These are phyloP conservation scores for Oscheius sp. DNA, from an alignment of 2,888 invertebrate species.

Conservation along the genomic window DNA sequence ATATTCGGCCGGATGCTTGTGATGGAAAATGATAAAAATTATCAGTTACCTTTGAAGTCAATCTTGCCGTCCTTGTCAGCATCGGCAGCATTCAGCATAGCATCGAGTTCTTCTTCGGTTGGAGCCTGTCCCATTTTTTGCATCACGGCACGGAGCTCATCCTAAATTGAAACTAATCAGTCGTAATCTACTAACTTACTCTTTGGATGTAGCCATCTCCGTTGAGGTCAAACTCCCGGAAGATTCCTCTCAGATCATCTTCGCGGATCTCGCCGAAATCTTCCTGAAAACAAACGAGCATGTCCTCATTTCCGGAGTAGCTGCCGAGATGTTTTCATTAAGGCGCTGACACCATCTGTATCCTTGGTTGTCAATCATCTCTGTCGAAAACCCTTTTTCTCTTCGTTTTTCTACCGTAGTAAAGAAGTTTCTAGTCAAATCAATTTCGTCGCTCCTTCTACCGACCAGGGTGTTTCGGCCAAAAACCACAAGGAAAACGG, in stretches of 20 bases:
- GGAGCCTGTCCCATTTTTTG: conserved; percentile 73
- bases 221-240: conserved; percentile 72
- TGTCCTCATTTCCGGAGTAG: conserved; percentile 1
- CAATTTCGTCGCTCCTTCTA: conserved; percentile 12
- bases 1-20: too few relatives aligned
- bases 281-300: conserved; percentile 38
- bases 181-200: conserved; percentile 34
- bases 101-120: conserved; percentile 71
- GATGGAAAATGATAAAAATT: too few relatives aligned
- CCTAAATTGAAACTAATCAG: conserved; percentile 43
- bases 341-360: background rate
- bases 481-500: conserved; percentile 15
- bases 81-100: conserved; percentile 73
- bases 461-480: background rate
- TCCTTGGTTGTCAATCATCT: conserved; percentile 5
- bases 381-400: background rate
- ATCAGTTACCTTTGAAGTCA: conserved; percentile 64
- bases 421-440: conserved; percentile 3
- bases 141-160: conserved; percentile 72
- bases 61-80: conserved; percentile 72
- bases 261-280: conserved; percentile 70
- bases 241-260: conserved; percentile 71
- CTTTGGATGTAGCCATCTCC: conserved; percentile 72
- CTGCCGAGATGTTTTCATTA: conserved; percentile 3
- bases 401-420: too few relatives aligned